A percentile compares a stretch with the other conserved stretches of the same genome.
Conservation (phyloP, 1,140 invertebrate genomes). For the Coptotermes formosanus region DNA sequence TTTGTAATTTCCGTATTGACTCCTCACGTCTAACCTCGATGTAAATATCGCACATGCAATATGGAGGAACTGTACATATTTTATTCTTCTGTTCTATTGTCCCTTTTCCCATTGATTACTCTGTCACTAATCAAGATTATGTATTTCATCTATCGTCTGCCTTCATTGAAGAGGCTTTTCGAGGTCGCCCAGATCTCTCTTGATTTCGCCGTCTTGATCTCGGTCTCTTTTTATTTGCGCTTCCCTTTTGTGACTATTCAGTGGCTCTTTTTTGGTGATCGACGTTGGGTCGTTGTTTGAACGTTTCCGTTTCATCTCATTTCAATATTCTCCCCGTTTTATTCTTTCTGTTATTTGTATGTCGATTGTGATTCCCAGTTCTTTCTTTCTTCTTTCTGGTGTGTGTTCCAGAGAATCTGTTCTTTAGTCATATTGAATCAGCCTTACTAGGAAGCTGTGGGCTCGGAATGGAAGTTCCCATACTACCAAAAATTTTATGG, state of each 20-base stretch:
- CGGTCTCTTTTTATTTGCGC: too few relatives aligned
- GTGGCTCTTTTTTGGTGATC: too few relatives aligned
- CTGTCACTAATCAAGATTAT: not conserved
- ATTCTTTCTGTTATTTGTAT: not conserved
- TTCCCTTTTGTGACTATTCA: too few relatives aligned
- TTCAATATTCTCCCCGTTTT: not conserved
- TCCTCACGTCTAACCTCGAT: not conserved
- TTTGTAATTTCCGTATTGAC: not conserved
- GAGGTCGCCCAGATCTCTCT: not conserved
- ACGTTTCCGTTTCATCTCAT: not conserved
- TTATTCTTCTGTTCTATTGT: not conserved
- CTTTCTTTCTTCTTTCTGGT: not conserved
- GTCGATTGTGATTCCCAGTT: not conserved
- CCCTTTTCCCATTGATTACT: too few relatives aligned
- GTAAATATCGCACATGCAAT: not conserved
- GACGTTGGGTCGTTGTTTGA: not conserved
- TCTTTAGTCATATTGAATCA: slow-evolving; percentile 4
- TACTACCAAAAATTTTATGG: too few relatives aligned
- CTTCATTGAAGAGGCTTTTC: not conserved
- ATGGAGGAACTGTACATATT: not conserved
- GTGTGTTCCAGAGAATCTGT: not conserved
- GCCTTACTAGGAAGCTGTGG: not conserved
- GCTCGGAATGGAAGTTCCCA: too few relatives aligned
- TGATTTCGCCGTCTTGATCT: too few relatives aligned
- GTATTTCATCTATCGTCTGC: not conserved